Percentiles rank a stretch among this genome's conserved stretches.
Conservation (phyloP, 2,888 invertebrate genomes). For the Drepanosiphum platanoidis region DNA sequence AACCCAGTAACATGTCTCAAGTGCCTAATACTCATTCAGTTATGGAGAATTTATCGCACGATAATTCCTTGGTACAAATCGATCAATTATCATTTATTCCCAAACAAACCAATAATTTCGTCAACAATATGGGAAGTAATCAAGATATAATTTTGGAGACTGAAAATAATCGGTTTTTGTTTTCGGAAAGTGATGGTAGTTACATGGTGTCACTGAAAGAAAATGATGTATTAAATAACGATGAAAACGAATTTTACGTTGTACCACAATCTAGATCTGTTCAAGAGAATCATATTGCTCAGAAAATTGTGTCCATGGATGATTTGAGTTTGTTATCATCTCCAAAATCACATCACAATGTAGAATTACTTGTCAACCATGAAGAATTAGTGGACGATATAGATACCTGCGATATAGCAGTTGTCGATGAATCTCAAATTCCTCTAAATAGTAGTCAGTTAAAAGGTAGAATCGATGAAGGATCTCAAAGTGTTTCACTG, state of each 20-base stretch:
- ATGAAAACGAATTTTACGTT: conserved; percentile 49
- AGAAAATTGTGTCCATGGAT: conserved; percentile 53
- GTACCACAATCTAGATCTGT: conserved; percentile 39
- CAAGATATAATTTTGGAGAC: conserved; percentile 50
- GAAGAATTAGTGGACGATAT: conserved; percentile 57
- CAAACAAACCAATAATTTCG: conserved; percentile 40
- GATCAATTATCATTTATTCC: conserved; percentile 51
- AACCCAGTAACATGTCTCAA: conserved; percentile 39
- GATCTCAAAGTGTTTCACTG: conserved; percentile 39
- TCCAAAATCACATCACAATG: conserved; percentile 58
- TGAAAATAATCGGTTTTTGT: conserved; percentile 38
- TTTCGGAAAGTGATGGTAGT: conserved; percentile 44
- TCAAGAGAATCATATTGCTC: conserved; percentile 50
- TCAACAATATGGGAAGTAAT: conserved; percentile 30
- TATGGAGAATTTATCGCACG: conserved; percentile 40
- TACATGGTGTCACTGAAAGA: conserved; percentile 52
- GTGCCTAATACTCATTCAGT: conserved; percentile 53
- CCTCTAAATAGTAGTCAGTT: conserved; percentile 38
- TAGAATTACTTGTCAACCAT: conserved; percentile 48
- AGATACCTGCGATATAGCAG: conserved; percentile 58
- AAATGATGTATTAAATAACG: conserved; percentile 32
- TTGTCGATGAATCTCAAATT: conserved; percentile 58
- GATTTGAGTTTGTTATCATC: conserved; percentile 51
- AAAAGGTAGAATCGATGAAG: conserved; percentile 51
- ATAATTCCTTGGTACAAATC: conserved; percentile 35